Percentiles rank a stretch among this genome's conserved stretches.
phyloP scores from a whole-genome alignment of 2,888 invertebrate species.

The Cephus rjabovi region DNA sequence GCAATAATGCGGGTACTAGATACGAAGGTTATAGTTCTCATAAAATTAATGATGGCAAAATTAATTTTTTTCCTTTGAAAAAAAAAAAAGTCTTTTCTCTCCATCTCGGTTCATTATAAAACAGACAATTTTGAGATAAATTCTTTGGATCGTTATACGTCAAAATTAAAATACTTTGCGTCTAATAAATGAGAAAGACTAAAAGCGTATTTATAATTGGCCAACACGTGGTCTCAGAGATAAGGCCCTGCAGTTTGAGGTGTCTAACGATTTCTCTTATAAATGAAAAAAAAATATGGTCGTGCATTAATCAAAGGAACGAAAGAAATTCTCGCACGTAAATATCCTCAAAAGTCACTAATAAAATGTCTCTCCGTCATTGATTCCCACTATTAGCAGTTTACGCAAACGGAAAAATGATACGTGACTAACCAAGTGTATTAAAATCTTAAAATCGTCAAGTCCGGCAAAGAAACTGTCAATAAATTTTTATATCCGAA shows the following conservation, averaged over 20 bases:
- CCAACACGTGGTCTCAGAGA: not conserved
- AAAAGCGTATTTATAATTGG: not conserved
- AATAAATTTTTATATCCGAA: not conserved
- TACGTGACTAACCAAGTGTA: not conserved
- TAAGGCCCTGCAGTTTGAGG: not conserved
- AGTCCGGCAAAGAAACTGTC: not conserved
- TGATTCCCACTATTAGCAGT: not conserved
- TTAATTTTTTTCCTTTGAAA: not conserved
- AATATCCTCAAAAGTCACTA: not conserved
- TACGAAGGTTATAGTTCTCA: not conserved
- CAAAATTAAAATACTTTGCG: not conserved
- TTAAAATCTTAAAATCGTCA: not conserved
- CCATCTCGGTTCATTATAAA: too few relatives aligned
- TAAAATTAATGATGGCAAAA: not conserved
- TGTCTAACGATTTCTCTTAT: not conserved
- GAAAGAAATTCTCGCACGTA: not conserved
- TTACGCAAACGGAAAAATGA: not conserved
- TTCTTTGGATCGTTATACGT: not conserved
- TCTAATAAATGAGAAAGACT: not conserved
- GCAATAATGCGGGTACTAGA: not conserved
- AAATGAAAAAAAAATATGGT: not conserved
- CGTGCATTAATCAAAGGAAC: too few relatives aligned
- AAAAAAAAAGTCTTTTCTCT: not conserved
- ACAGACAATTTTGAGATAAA: not conserved
- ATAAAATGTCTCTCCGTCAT: not conserved